Base-by-base conservation (phyloP, 2,797 vertebrate genomes). In the Manis crassicaudata region DNA sequence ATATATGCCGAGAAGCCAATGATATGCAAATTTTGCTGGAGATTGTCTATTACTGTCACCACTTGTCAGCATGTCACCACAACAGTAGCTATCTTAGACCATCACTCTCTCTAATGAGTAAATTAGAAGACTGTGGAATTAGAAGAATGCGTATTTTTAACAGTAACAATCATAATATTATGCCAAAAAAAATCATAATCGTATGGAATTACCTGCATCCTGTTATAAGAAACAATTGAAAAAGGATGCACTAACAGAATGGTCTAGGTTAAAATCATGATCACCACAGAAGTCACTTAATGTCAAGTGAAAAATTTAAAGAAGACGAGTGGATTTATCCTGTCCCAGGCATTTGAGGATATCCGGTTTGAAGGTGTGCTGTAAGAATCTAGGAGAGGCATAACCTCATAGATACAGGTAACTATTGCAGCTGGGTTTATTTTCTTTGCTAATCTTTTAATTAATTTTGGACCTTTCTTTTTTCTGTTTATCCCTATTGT, bases 41-140 rank as follows among this genome's bases (percentile, higher is more conserved):
- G 95, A 95, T 95, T 92, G 21, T 95, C 88, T 97, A 95, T 96
- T 96, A 91, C 80, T 97, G 94, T 97, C 94, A 97, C 79, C 79
- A 91, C 88, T 94, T 97, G 94, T 97, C 96, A 97, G 82, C 91
- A 93, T 97, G 88, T 96, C 94, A 97, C 94, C 96, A 96, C 96
- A 94, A 95, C 95, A 97, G 79, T 93, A 90, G 70, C 92, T 95
- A 92, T 95, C 95, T 90, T 92, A 97, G 85, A 88, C 81, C 92
- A 87, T 97, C 89, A 73, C 29, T 96, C 81, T 93, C 90, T 76
- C 95, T 97, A 95, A 96, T 87, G 95, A 97, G 88, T 94, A 97
- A 88, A 96, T 95, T 94, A 96, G 54, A 96, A 35, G 85, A 52
- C 52, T 70, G 7, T 67, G 56, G 52, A 91, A 96, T 95, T 75